A percentile compares a stretch with the other conserved stretches of the same genome.
These are phyloP conservation scores for Eudyptes chrysolophus DNA, from an alignment of 2,113 vertebrate genomes.

Conservation along the genomic window DNA sequence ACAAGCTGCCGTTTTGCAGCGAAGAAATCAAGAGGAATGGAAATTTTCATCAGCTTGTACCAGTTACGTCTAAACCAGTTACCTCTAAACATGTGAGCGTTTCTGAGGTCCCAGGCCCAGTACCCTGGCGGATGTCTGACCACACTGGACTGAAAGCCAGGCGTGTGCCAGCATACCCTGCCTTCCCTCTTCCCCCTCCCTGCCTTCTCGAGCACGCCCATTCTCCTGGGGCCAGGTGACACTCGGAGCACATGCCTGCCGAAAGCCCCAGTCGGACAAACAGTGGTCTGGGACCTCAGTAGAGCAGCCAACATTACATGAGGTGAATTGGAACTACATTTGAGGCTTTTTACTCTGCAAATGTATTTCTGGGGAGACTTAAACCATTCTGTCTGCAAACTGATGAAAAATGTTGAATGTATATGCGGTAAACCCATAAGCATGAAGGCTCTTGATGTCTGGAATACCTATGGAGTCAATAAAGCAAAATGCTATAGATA, in stretches of 20 bases:
- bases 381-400: background rate
- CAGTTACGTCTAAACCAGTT: background rate
- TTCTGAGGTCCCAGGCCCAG: background rate
- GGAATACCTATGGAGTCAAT: background rate
- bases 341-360: background rate
- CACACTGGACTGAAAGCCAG: background rate
- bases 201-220: accelerated
- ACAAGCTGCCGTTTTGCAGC: background rate
- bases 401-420: background rate
- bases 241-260: background rate
- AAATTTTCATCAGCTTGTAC: background rate
- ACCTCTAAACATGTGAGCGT: accelerated
- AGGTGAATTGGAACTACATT: background rate
- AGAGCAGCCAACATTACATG: background rate
- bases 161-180: accelerated
- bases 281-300: background rate
- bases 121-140: background rate
- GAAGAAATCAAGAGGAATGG: background rate
- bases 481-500: background rate
- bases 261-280: accelerated
- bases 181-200: background rate
- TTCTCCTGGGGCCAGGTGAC: background rate
- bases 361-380: background rate
- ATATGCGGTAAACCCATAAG: background rate
- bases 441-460: background rate